A percentile compares a stretch with the other conserved stretches of the same genome.
These are phyloP conservation scores for Calcarius lapponicus DNA, from an alignment of 2,797 vertebrate genomes.

Conservation along the genomic window DNA sequence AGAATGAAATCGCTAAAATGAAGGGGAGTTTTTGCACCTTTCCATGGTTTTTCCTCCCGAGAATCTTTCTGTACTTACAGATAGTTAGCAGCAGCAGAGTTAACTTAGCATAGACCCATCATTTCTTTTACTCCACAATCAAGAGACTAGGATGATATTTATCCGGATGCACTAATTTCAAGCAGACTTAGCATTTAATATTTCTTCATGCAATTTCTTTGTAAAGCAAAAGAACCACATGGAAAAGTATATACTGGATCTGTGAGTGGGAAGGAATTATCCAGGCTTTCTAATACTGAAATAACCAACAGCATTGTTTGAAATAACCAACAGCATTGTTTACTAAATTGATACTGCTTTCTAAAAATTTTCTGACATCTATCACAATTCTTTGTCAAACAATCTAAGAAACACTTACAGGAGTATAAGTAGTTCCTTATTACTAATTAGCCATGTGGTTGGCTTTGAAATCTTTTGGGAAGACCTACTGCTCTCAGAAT, in stretches of 20 bases:
- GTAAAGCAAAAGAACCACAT: not conserved
- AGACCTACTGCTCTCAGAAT: not conserved
- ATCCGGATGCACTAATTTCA: not conserved
- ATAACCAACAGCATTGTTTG: not conserved
- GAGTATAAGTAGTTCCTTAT: not conserved
- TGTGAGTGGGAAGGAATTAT: not conserved
- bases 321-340: not conserved
- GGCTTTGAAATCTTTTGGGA: not conserved
- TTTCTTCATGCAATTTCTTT: not conserved
- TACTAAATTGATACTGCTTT: not conserved
- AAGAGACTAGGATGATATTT: not conserved
- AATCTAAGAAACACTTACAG: not conserved
- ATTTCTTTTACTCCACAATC: not conserved
- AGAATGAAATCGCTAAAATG: not conserved
- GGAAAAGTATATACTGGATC: not conserved
- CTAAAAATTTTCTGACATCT: not conserved
- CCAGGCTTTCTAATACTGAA: not conserved
- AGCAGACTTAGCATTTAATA: not conserved
- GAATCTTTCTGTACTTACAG: not conserved
- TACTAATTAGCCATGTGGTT: not conserved
- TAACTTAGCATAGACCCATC: not conserved
- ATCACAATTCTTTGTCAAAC: not conserved
- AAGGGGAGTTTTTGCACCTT: not conserved
- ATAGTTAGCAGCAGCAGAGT: not conserved
- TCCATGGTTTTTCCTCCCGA: not conserved